A percentile compares a stretch with the other conserved stretches of the same genome.
These are phyloP conservation scores for Galemys pyrenaicus DNA, from an alignment of 2,113 vertebrate species.

Conservation along the genomic window DNA sequence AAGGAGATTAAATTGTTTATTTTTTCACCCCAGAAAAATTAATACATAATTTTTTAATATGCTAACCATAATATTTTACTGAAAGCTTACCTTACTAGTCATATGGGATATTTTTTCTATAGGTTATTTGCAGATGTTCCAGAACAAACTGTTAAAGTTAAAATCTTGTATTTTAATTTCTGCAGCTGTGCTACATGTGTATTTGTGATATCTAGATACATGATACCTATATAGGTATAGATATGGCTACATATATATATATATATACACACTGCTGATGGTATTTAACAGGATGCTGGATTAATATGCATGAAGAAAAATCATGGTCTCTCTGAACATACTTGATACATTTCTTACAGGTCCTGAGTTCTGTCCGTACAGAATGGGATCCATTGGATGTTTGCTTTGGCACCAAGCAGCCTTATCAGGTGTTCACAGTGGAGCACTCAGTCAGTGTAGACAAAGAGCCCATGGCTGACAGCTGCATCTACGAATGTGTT, in stretches of 20 bases:
- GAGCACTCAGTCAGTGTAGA: slow-evolving; percentile 83
- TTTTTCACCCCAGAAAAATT: slow-evolving; percentile 1
- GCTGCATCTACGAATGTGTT: slow-evolving; percentile 89
- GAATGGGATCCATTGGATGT: slow-evolving; percentile 91
- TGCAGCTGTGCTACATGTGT: neutral
- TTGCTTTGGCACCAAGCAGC: slow-evolving; percentile 89
- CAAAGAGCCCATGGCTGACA: slow-evolving; percentile 86
- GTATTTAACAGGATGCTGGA: neutral
- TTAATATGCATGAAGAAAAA: slow-evolving; percentile 19
- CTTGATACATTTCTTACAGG: slow-evolving; percentile 82
- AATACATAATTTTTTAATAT: slow-evolving; percentile 50
- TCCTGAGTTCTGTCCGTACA: slow-evolving; percentile 89
- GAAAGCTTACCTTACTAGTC: neutral
- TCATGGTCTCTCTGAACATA: neutral
- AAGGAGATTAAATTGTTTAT: neutral
- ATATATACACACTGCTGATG: neutral
- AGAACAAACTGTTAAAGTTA: slow-evolving; percentile 36
- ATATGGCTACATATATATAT: too few relatives aligned
- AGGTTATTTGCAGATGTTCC: slow-evolving; percentile 1
- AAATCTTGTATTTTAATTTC: slow-evolving; percentile 43
- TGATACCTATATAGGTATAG: neutral
- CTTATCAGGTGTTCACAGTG: slow-evolving; percentile 91
- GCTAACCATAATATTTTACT: slow-evolving; percentile 19
- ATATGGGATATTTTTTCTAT: neutral
- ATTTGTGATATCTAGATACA: neutral